These are phyloP conservation scores for Naso thynnoides DNA, from an alignment of 2,797 vertebrate species.

Conservation along the genomic window DNA sequence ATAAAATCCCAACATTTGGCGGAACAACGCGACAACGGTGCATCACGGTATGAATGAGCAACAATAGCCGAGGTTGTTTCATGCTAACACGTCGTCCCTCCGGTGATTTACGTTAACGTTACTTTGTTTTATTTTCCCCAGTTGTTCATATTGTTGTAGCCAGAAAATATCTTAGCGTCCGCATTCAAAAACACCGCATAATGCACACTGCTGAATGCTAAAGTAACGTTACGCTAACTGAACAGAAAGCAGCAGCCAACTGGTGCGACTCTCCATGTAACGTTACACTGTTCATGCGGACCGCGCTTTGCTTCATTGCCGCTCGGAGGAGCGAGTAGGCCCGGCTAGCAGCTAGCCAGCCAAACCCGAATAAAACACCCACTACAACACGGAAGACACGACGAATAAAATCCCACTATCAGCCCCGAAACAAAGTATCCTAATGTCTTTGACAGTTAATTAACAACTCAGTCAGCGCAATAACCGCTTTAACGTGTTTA, in stretches of 20 bases:
- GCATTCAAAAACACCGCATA: fast-evolving
- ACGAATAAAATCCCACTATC: fast-evolving
- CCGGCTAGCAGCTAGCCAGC: not conserved
- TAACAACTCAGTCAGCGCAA: not conserved
- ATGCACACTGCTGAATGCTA: fast-evolving
- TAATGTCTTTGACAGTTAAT: fast-evolving
- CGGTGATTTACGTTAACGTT: no score
- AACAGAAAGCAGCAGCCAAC: not conserved
- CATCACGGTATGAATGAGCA: no score
- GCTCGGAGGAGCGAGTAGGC: slow-evolving; percentile 54
- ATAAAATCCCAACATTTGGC: no score
- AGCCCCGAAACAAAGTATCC: fast-evolving
- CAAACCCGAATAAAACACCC: fast-evolving
- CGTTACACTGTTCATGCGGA: slow-evolving; percentile 61
- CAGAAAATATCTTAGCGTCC: fast-evolving
- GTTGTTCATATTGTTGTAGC: no score
- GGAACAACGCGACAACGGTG: no score
- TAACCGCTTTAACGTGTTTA: slow-evolving; percentile 26
- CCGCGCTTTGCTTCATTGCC: slow-evolving; percentile 69
- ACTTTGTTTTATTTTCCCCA: no score
- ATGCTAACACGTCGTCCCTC: no score
- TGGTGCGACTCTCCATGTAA: slow-evolving; percentile 16
- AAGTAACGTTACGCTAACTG: no score
- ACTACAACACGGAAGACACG: not conserved
- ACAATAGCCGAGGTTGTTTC: no score